phyloP scores from a whole-genome alignment of 2,888 invertebrate species.

The Brachypalpus laphriformis region DNA sequence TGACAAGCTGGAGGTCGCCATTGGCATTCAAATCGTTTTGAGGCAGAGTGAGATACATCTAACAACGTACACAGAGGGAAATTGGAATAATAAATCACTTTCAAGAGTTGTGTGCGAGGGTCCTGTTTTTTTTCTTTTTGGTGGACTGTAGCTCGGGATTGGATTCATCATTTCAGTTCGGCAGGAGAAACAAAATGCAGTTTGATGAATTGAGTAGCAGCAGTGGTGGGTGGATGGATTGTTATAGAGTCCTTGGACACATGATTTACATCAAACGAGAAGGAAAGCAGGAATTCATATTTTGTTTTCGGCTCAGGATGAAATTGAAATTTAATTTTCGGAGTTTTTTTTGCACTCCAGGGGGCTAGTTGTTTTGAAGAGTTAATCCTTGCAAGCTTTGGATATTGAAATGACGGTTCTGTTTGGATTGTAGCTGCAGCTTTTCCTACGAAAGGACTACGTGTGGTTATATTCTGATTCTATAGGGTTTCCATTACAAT shows the following conservation, averaged over 20 bases:
- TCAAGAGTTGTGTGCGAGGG: slow-evolving; percentile 5
- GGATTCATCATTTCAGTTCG: slow-evolving; percentile 52
- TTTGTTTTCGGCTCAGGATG: background rate
- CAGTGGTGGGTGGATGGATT: slow-evolving; percentile 17
- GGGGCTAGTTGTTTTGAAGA: background rate
- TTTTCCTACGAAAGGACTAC: too few relatives aligned
- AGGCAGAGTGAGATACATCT: background rate
- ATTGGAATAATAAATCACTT: slow-evolving; percentile 72
- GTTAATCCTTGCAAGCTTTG: background rate
- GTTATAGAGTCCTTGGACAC: slow-evolving; percentile 41
- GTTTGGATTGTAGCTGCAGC: too few relatives aligned
- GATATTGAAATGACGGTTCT: too few relatives aligned
- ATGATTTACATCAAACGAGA: slow-evolving; percentile 38
- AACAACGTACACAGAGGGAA: slow-evolving; percentile 40
- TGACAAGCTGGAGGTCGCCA: slow-evolving; percentile 42
- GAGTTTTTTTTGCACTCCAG: background rate
- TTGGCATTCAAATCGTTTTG: slow-evolving; percentile 33
- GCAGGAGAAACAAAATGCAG: slow-evolving; percentile 40
- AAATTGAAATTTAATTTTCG: slow-evolving; percentile 30
- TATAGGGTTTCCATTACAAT: background rate
- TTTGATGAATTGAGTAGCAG: slow-evolving; percentile 61
- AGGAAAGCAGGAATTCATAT: background rate
- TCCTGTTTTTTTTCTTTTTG: background rate
- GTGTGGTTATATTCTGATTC: too few relatives aligned
- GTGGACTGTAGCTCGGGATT: slow-evolving; percentile 10